phyloP scores from a whole-genome alignment of 2,888 invertebrate genomes.

The Amorpha juglandis region DNA sequence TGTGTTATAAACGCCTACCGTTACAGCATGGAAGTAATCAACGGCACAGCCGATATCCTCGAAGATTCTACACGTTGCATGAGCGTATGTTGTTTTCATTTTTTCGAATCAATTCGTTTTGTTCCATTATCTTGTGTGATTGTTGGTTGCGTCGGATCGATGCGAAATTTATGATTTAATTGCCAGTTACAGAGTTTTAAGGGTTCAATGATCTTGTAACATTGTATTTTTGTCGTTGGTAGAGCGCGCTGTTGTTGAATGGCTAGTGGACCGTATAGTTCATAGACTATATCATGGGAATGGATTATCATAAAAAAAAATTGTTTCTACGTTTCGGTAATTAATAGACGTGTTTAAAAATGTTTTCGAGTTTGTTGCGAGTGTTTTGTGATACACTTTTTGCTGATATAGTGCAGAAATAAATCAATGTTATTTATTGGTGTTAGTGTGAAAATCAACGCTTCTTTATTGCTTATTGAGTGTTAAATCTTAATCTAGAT shows the following conservation, averaged over 20 bases:
- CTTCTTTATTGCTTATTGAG: not conserved
- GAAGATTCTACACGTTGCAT: slow-evolving; percentile 38
- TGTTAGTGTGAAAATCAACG: slow-evolving; percentile 11
- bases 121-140: slow-evolving; percentile 81
- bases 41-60: slow-evolving; percentile 35
- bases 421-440: slow-evolving; percentile 14
- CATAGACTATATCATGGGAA: slow-evolving; percentile 29
- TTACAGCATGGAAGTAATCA: slow-evolving; percentile 34
- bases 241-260: slow-evolving; percentile 36
- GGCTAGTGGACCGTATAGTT: slow-evolving; percentile 53
- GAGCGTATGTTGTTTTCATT: slow-evolving; percentile 43
- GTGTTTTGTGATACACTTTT: not conserved
- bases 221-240: slow-evolving; percentile 35
- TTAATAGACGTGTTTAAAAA: slow-evolving; percentile 2
- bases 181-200: slow-evolving; percentile 62
- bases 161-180: slow-evolving; percentile 83
- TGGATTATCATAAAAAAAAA: slow-evolving; percentile 6
- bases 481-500: not conserved
- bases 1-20: slow-evolving; percentile 42
- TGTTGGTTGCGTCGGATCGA: slow-evolving; percentile 79
- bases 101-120: slow-evolving; percentile 70
- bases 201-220: slow-evolving; percentile 53
- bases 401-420: not conserved
- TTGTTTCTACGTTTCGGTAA: slow-evolving; percentile 8
- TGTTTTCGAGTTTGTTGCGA: slow-evolving; percentile 8